phyloP scores from a whole-genome alignment of 2,113 vertebrate species.

The Zosterops japonicus region DNA sequence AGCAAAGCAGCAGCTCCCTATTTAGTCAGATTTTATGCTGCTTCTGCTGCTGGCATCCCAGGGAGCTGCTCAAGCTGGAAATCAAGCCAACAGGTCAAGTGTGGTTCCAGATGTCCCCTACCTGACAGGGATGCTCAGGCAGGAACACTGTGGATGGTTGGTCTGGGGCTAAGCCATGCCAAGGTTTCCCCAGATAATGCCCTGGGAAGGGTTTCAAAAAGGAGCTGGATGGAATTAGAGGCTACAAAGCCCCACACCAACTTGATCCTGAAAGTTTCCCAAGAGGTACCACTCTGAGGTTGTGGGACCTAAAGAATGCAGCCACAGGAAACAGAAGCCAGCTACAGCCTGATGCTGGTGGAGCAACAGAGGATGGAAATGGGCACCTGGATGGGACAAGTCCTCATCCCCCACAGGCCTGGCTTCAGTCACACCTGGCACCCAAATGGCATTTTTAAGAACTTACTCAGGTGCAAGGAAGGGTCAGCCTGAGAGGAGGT shows the following conservation, averaged over 20 bases:
- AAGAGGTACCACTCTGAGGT: neutral
- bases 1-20: neutral
- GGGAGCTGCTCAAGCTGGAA: neutral
- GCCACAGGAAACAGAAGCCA: neutral
- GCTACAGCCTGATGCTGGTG: neutral
- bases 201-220: neutral
- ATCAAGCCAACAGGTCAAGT: neutral
- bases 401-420: neutral
- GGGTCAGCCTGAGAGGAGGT: neutral
- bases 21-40: neutral
- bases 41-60: neutral
- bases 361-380: neutral
- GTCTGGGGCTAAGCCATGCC: rapidly evolving
- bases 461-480: neutral
- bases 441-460: neutral
- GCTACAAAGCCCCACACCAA: neutral
- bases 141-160: neutral
- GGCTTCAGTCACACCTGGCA: neutral
- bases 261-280: neutral
- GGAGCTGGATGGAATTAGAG: neutral
- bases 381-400: neutral
- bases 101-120: neutral
- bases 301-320: neutral
- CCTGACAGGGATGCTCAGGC: neutral
- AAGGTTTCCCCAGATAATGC: neutral